phyloP scores from a whole-genome alignment of 2,888 invertebrate genomes.

The Andrena haemorrhoa region DNA sequence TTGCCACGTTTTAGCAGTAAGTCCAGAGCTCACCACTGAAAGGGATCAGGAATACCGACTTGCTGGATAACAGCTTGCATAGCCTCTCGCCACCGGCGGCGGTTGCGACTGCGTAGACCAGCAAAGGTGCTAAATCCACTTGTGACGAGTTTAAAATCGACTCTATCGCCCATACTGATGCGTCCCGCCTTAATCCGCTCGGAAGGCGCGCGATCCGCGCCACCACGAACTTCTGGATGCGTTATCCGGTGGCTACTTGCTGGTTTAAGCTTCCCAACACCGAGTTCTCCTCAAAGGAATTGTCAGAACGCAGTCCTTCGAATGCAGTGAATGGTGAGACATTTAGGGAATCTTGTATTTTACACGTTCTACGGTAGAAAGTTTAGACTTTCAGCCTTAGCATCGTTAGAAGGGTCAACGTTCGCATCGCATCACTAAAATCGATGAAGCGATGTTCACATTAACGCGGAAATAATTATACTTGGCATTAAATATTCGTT shows the following conservation, averaged over 20 bases:
- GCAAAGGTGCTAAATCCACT: constrained; percentile 80
- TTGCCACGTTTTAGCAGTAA: constrained; percentile 85
- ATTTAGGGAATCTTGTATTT: too few species aligned
- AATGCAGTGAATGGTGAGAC: too few species aligned
- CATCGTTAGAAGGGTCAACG: too few species aligned
- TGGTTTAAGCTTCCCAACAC: background rate
- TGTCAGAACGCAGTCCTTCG: too few species aligned
- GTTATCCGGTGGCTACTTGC: constrained; percentile 5
- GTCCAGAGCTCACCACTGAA: constrained; percentile 82
- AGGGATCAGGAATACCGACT: constrained; percentile 81
- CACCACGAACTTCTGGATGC: constrained; percentile 3
- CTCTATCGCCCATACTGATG: constrained; percentile 78
- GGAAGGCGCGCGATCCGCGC: constrained; percentile 38
- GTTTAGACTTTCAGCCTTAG: too few species aligned
- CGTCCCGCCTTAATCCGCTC: constrained; percentile 65
- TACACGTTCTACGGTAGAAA: too few species aligned
- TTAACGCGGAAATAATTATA: background rate
- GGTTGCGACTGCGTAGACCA: constrained; percentile 68
- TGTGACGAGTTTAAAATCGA: constrained; percentile 81
- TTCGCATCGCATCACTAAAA: background rate
- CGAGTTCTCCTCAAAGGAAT: background rate
- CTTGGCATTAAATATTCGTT: constrained; percentile 32
- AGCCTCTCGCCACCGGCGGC: constrained; percentile 38
- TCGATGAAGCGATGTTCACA: background rate
- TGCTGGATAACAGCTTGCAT: constrained; percentile 74